phyloP scores from a whole-genome alignment of 2,888 invertebrate genomes.

The Vanessa cardui region DNA sequence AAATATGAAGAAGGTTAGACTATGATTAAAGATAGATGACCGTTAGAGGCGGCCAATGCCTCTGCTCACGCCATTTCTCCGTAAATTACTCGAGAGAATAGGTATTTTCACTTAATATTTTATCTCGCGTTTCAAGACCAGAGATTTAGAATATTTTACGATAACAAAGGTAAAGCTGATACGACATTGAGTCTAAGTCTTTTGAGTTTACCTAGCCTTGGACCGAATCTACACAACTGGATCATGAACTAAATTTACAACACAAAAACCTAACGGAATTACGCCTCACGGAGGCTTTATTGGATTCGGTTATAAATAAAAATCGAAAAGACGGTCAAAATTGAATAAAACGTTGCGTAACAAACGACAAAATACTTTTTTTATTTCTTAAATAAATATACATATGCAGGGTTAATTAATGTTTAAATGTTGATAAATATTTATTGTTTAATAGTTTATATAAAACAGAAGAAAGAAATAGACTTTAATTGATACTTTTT shows the following conservation, averaged over 20 bases:
- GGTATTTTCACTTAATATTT: conserved; percentile 51
- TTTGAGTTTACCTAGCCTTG: conserved; percentile 56
- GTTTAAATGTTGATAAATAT: too few species aligned
- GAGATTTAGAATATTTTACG: conserved; percentile 44
- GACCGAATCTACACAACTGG: conserved; percentile 51
- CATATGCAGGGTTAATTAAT: too few species aligned
- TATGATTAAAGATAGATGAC: conserved; percentile 39
- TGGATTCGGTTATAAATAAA: conserved; percentile 27
- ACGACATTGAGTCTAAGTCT: conserved; percentile 54
- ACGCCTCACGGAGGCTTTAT: conserved; percentile 14
- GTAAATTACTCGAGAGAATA: conserved; percentile 61
- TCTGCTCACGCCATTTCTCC: conserved; percentile 61
- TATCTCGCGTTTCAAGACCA: conserved; percentile 44
- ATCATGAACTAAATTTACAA: conserved; percentile 45
- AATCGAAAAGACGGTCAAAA: conserved; percentile 23
- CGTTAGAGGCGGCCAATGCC: conserved; percentile 55
- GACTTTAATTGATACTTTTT: too few species aligned
- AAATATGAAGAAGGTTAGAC: background rate
- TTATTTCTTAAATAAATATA: conserved; percentile 16
- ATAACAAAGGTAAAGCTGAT: conserved; percentile 49
- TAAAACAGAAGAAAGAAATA: too few species aligned
- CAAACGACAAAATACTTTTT: conserved; percentile 12
- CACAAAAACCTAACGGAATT: conserved; percentile 21
- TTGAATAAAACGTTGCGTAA: conserved; percentile 19
- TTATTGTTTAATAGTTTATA: too few species aligned